phyloP scores from a whole-genome alignment of 2,888 invertebrate genomes.

The Glaucopsyche alexis region DNA sequence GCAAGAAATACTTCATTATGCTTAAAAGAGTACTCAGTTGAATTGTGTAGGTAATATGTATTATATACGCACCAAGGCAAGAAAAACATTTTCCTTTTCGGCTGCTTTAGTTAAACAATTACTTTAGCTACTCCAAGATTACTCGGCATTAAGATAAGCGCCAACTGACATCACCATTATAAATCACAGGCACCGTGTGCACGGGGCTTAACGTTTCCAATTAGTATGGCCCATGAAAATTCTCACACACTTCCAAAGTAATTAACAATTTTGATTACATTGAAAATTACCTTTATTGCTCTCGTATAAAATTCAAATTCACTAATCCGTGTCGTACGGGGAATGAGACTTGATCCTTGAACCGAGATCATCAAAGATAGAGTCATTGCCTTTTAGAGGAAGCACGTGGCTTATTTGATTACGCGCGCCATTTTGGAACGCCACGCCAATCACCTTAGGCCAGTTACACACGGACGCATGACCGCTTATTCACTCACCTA shows the following conservation, averaged over 20 bases:
- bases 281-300: slow-evolving; percentile 16
- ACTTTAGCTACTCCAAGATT: slow-evolving; percentile 4
- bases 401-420: slow-evolving; percentile 38
- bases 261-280: slow-evolving; percentile 29
- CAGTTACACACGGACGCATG: neutral
- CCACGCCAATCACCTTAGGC: slow-evolving; percentile 28
- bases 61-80: too few species aligned
- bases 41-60: too few species aligned
- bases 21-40: too few species aligned
- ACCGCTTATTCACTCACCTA: neutral
- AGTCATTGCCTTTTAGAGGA: slow-evolving; percentile 51
- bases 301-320: slow-evolving; percentile 34
- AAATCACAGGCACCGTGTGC: slow-evolving; percentile 8
- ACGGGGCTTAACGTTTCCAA: slow-evolving; percentile 22
- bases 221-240: slow-evolving; percentile 25
- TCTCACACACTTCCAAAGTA: slow-evolving; percentile 40
- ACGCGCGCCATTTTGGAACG: slow-evolving; percentile 25
- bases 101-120: slow-evolving; percentile 3
- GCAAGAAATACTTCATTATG: too few species aligned
- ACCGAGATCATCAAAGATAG: slow-evolving; percentile 48
- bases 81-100: neutral
- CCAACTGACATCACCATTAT: slow-evolving; percentile 8
- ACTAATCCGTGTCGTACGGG: slow-evolving; percentile 36
- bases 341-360: slow-evolving; percentile 49
- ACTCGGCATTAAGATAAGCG: slow-evolving; percentile 11